Evolutionary conservation across 2,888 invertebrate genomes (phyloP).

Genomic region (Atherix ibis): DNA sequence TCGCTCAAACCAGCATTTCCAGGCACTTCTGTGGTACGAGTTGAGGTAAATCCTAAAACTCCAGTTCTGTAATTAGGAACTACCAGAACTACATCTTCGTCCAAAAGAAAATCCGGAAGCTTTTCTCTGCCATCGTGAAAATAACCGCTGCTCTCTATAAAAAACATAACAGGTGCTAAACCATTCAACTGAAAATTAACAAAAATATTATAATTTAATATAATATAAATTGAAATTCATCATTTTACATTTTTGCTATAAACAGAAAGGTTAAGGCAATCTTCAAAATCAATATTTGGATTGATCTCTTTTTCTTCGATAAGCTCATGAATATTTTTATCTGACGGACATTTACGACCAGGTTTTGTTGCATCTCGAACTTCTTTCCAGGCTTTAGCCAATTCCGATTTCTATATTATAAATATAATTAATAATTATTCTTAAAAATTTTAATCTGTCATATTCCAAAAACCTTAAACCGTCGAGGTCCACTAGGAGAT

Average conservation of each 20-base stretch:
- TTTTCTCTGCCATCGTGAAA: not conserved
- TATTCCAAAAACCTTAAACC: slow-evolving; percentile 22
- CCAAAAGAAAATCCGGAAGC: slow-evolving; percentile 14
- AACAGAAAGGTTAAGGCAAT: not conserved
- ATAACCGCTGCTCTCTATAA: not conserved
- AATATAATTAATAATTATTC: not conserved
- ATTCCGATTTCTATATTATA: not conserved
- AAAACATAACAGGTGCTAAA: not conserved
- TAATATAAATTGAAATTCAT: not conserved
- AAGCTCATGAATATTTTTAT: not conserved
- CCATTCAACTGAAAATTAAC: not conserved
- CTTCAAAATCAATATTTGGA: not conserved
- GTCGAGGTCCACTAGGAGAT: slow-evolving; percentile 22
- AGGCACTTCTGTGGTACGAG: slow-evolving; percentile 27
- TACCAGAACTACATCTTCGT: slow-evolving; percentile 25
- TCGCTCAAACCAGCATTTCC: slow-evolving; percentile 35
- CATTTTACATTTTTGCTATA: not conserved
- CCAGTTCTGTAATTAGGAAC: slow-evolving; percentile 28
- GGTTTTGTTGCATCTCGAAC: not conserved
- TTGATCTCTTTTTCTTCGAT: not conserved
- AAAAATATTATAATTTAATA: not conserved
- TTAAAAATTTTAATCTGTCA: not conserved
- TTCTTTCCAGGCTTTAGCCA: not conserved
- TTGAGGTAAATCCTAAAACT: slow-evolving; percentile 29
- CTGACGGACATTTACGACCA: not conserved